phyloP scores from a whole-genome alignment of 2,888 invertebrate species.

The Pollenia angustigena region DNA sequence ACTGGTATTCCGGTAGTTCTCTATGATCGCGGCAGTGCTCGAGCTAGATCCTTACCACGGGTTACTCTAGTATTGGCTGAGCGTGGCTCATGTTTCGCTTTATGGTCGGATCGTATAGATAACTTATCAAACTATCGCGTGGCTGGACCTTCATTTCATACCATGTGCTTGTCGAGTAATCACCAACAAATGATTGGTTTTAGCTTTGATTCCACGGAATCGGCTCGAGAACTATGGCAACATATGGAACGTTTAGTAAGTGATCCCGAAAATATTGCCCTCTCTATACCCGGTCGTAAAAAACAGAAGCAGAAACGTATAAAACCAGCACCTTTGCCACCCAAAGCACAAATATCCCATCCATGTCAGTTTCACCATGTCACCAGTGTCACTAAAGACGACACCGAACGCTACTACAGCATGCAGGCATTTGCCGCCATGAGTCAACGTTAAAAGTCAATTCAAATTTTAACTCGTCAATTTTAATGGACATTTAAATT shows the following conservation, averaged over 20 bases:
- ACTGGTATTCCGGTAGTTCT: conserved; percentile 92
- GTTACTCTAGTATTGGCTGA: conserved; percentile 90
- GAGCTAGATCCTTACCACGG: conserved; percentile 88
- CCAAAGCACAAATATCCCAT: conserved; percentile 92
- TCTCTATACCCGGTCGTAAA: conserved; percentile 88
- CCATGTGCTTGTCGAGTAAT: conserved; percentile 91
- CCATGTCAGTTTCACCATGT: conserved; percentile 94
- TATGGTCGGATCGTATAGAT: conserved; percentile 93
- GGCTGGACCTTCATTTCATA: conserved; percentile 91
- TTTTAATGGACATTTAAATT: conserved; percentile 18
- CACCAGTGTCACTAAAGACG: conserved; percentile 89
- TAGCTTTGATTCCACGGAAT: conserved; percentile 90
- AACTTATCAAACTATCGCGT: conserved; percentile 90
- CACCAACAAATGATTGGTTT: conserved; percentile 91
- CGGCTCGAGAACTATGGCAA: conserved; percentile 89
- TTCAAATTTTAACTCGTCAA: neutral
- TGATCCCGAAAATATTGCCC: conserved; percentile 91
- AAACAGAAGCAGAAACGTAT: conserved; percentile 86
- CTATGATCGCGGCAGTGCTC: conserved; percentile 90
- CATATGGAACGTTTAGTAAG: conserved; percentile 89
- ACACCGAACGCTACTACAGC: conserved; percentile 88
- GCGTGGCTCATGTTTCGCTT: conserved; percentile 91
- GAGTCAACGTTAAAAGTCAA: conserved; percentile 80
- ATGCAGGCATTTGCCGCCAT: conserved; percentile 87
- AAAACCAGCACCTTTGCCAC: conserved; percentile 87